Percentiles rank a stretch among this genome's conserved stretches.
Evolutionary conservation across 2,888 invertebrate species (phyloP).

Genomic region (Drosophila buzzatii): DNA sequence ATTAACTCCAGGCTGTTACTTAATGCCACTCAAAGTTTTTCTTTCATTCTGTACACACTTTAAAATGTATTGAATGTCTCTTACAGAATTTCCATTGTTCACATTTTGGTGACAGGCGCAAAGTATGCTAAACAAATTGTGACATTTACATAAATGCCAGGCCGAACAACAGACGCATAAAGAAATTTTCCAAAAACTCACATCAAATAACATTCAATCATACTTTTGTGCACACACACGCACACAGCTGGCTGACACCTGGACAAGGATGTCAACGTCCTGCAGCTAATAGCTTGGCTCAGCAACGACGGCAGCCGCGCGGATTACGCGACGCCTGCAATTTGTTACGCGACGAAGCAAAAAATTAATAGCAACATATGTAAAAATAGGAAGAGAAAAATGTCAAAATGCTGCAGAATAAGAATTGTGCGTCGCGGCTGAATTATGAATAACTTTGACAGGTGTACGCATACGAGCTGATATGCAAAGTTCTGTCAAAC

Average conservation of each 20-base stretch:
- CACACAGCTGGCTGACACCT: slow-evolving; percentile 38
- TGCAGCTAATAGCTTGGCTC: slow-evolving; percentile 56
- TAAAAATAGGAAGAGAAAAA: slow-evolving; percentile 25
- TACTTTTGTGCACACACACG: slow-evolving; percentile 36
- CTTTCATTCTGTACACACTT: slow-evolving; percentile 6
- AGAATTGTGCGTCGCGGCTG: slow-evolving; percentile 18
- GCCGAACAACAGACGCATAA: slow-evolving; percentile 30
- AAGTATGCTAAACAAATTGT: slow-evolving; percentile 53
- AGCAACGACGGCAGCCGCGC: slow-evolving; percentile 27
- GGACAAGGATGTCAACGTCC: slow-evolving; percentile 44
- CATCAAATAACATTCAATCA: slow-evolving; percentile 77
- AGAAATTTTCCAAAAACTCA: slow-evolving; percentile 55
- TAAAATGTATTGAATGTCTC: slow-evolving; percentile 8
- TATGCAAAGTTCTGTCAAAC: slow-evolving; percentile 59
- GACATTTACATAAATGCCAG: slow-evolving; percentile 66
- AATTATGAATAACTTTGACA: slow-evolving; percentile 76
- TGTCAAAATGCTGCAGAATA: slow-evolving; percentile 7
- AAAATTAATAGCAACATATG: slow-evolving; percentile 77
- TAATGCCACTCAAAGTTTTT: slow-evolving; percentile 8
- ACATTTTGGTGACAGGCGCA: slow-evolving; percentile 38
- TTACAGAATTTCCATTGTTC: neutral
- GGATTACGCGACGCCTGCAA: slow-evolving; percentile 57
- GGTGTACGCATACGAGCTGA: slow-evolving; percentile 41
- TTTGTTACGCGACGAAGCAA: slow-evolving; percentile 54
- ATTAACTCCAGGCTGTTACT: slow-evolving; percentile 25